These are phyloP conservation scores for Eucera pruinosa DNA, from an alignment of 2,888 invertebrate genomes.

Conservation along the genomic window DNA sequence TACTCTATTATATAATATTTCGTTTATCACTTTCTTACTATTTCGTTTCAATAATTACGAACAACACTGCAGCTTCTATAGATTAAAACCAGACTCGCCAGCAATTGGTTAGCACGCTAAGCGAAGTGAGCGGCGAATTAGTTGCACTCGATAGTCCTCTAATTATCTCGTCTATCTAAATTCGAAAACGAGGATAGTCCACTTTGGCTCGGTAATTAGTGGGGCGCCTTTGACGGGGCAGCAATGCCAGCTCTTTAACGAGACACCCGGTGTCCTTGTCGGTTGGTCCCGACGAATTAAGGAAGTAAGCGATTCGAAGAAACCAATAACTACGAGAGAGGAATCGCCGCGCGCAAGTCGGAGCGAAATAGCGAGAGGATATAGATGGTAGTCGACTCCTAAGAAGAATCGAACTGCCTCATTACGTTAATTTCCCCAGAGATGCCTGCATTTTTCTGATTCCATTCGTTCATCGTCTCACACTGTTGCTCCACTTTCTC, in stretches of 20 bases:
- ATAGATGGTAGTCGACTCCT: slow-evolving; percentile 40
- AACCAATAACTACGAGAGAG: slow-evolving; percentile 67
- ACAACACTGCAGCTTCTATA: too few relatives aligned
- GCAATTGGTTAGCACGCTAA: too few relatives aligned
- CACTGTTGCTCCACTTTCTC: slow-evolving; percentile 72
- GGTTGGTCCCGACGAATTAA: slow-evolving; percentile 65
- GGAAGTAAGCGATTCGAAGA: slow-evolving; percentile 69
- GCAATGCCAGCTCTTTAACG: slow-evolving; percentile 56
- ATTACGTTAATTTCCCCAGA: slow-evolving; percentile 82
- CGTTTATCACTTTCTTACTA: too few relatives aligned
- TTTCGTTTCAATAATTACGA: too few relatives aligned
- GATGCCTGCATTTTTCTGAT: slow-evolving; percentile 81
- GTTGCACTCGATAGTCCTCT: not conserved
- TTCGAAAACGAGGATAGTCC: not conserved
- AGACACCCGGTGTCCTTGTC: slow-evolving; percentile 58
- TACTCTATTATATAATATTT: too few relatives aligned
- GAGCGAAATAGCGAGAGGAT: slow-evolving; percentile 48
- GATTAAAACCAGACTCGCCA: too few relatives aligned
- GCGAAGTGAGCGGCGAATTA: slow-evolving; percentile 3
- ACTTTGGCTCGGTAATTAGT: slow-evolving; percentile 41
- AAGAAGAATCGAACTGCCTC: slow-evolving; percentile 79
- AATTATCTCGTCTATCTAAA: slow-evolving; percentile 15
- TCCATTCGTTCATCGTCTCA: slow-evolving; percentile 69
- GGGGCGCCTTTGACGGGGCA: slow-evolving; percentile 28
- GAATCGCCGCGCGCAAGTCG: slow-evolving; percentile 40